Percentiles rank a stretch among this genome's conserved stretches.
Evolutionary conservation across 2,797 vertebrate genomes (phyloP).

Genomic region (Phrynocephalus forsythii): DNA sequence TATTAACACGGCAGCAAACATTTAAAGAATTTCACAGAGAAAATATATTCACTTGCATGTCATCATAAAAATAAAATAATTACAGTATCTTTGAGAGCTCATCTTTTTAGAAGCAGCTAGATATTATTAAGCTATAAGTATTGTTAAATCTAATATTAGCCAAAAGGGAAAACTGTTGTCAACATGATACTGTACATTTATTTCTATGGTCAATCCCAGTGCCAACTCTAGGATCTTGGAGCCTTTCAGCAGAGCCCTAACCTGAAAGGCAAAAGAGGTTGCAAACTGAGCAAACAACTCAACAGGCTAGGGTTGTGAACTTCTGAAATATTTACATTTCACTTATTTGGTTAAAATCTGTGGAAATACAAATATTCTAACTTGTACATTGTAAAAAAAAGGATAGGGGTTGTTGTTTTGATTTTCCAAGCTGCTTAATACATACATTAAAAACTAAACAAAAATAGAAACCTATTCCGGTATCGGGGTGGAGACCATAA

Average conservation of each 20-base stretch:
- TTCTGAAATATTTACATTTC: background rate
- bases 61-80: background rate
- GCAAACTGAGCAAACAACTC: background rate
- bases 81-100: background rate
- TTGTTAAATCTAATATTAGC: background rate
- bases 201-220: background rate
- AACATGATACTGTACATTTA: background rate
- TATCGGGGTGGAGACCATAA: background rate
- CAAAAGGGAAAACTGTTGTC: background rate
- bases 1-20: background rate
- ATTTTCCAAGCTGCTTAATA: background rate
- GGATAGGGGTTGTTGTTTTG: background rate
- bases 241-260: background rate
- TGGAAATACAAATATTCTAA: no score
- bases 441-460: background rate
- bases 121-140: constrained; percentile 1
- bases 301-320: background rate
- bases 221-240: background rate
- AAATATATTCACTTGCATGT: background rate
- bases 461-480: background rate
- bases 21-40: background rate
- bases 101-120: background rate
- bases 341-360: background rate
- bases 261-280: background rate
- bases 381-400: background rate